Percentiles rank a stretch among this genome's conserved stretches.
phyloP scores from a whole-genome alignment of 2,113 vertebrate species.

The Cariama cristata region DNA sequence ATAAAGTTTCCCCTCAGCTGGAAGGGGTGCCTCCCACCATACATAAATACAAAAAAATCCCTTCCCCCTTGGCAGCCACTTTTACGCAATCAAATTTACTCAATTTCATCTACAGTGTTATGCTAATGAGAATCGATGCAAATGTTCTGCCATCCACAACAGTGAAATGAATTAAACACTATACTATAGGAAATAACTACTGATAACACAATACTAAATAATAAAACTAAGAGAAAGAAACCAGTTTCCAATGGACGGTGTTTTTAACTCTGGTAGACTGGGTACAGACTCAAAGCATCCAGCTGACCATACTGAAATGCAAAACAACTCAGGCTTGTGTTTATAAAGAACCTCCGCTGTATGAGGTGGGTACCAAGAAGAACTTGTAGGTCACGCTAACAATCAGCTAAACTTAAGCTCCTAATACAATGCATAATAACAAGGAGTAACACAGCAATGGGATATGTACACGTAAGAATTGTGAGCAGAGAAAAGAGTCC shows the following conservation, averaged over 20 bases:
- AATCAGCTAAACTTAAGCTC: background rate
- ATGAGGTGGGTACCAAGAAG: background rate
- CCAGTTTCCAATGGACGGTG: background rate
- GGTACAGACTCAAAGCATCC: background rate
- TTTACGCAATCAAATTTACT: background rate
- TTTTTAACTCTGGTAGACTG: background rate
- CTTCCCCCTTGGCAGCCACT: background rate
- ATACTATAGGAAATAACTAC: background rate
- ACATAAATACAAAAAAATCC: background rate
- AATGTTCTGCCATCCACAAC: background rate
- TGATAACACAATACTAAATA: background rate
- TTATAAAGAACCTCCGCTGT: background rate
- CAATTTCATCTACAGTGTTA: background rate
- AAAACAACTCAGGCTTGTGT: background rate
- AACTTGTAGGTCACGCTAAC: background rate
- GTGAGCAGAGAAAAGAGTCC: background rate
- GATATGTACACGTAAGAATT: background rate
- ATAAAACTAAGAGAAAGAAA: background rate
- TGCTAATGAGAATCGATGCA: background rate
- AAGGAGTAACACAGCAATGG: background rate
- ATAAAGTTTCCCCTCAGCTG: background rate
- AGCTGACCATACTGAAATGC: background rate
- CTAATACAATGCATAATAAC: background rate
- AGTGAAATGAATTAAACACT: background rate
- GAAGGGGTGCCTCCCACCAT: background rate